Base-by-base conservation (phyloP, 2,113 vertebrate species). In the Sprattus sprattus region DNA sequence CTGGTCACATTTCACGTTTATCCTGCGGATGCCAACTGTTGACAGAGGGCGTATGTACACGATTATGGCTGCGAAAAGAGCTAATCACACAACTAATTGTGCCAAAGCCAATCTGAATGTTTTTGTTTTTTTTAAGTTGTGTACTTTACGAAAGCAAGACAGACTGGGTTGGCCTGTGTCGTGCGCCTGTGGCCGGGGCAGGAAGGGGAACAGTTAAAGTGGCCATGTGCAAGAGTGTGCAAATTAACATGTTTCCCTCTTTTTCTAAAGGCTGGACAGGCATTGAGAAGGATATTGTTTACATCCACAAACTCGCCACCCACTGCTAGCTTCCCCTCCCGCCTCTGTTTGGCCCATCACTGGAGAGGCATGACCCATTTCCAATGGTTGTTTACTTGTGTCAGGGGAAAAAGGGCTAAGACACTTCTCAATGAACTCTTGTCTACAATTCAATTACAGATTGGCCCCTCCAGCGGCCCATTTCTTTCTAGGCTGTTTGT, bases 371-470 rank as follows among this genome's bases (percentile, higher is more conserved):
- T 94, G 94, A 95, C 94, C 94, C 93, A 93, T 94, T 95, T 95
- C 71, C 93, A 95, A 94, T 92, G 93, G 93, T 94, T 95, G 94
- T 95, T 95, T 95, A 95, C 94, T 95, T 95, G 93, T 91, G 94
- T 94, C 92, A 91, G 94, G 94, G 25, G 18, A 39, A 71, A 89
- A 92, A 90, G 92, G 90, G 92, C 93, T 92, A 94, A 95, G 92
- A 92, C 88, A 89, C 93, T 94, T 89, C 93, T 95, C 94, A 95
- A 95, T 95, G 94, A 94, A 94, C 93, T 95, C 94, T 95, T 95
- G 95, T 95, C 94, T 95, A 95, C 94, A 94, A 95, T 95, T 95
- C 92, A 95, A 95, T 95, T 95, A 95, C 86, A 86, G 92, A 91
- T 91, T 92, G 92, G 93, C 91, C 91, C 92, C 93, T 93, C 91